Conservation (phyloP, 2,888 invertebrate species). For the Chaitophorus viminalis region DNA sequence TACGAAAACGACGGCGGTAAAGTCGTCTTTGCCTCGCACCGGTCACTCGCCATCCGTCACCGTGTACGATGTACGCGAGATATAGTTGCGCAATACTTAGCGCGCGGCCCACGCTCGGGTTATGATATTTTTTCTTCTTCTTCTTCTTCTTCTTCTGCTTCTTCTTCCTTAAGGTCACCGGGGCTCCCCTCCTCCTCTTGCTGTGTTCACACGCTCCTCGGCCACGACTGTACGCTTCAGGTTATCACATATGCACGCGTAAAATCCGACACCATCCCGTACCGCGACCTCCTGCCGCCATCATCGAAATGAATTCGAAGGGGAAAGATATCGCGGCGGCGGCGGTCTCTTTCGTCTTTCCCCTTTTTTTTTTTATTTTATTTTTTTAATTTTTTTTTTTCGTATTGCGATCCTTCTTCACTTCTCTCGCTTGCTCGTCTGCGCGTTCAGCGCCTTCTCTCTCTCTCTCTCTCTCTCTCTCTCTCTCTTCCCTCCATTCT, state of each 20-base stretch:
- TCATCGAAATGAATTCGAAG: conserved; percentile 41
- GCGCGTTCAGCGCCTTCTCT: background rate
- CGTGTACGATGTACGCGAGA: background rate
- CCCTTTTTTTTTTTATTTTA: conserved; percentile 32
- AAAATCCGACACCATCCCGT: conserved; percentile 44
- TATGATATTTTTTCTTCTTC: conserved; percentile 11
- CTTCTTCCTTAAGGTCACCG: conserved; percentile 48
- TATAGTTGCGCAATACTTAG: conserved; percentile 29
- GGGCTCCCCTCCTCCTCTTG: conserved; percentile 8
- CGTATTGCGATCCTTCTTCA: conserved; percentile 14
- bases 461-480: background rate
- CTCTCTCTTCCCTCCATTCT: background rate
- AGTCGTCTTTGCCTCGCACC: conserved; percentile 12
- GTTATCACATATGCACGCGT: conserved; percentile 27
- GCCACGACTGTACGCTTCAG: conserved; percentile 3
- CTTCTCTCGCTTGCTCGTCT: background rate
- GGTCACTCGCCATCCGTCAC: conserved; percentile 60
- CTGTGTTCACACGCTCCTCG: conserved; percentile 32
- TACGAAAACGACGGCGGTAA: background rate
- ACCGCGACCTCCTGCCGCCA: background rate
- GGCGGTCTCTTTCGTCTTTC: conserved; percentile 25
- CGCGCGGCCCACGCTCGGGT: conserved; percentile 53
- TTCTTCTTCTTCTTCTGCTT: conserved; percentile 3
- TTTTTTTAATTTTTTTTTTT: no score
- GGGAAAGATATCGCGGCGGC: conserved; percentile 8